Evolutionary conservation across 2,888 invertebrate species (phyloP).

Genomic region (Stenchaetothrips biformis): DNA sequence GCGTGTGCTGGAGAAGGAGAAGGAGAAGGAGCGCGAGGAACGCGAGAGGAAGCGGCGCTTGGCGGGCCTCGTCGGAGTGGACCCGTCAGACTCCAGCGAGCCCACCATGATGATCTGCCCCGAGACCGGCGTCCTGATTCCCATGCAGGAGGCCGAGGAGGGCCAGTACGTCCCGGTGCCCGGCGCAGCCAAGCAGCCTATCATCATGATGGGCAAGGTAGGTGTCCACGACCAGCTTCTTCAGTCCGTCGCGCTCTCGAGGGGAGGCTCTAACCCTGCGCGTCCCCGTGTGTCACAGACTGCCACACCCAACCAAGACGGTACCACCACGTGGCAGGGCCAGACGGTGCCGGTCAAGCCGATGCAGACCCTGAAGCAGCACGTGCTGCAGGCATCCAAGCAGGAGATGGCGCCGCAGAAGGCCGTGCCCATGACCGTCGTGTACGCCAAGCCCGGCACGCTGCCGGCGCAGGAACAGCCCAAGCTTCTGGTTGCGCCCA

Average conservation of each 20-base stretch:
- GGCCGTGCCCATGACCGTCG: neutral
- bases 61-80: conserved; percentile 21
- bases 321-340: conserved; percentile 3
- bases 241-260: conserved; percentile 28
- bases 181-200: neutral
- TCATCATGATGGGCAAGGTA: conserved; percentile 4
- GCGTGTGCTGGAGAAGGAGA: conserved; percentile 15
- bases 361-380: conserved; percentile 32
- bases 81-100: conserved; percentile 45
- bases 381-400: conserved; percentile 37
- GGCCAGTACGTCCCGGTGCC: conserved; percentile 59
- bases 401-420: conserved; percentile 32
- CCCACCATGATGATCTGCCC: conserved; percentile 67
- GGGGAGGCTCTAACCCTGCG: conserved; percentile 26
- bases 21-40: neutral
- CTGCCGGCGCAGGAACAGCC: neutral
- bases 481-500: conserved; percentile 1
- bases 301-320: neutral
- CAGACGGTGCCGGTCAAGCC: neutral
- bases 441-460: neutral
- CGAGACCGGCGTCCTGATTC: conserved; percentile 65
- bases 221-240: neutral
- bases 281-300: neutral
- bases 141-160: conserved; percentile 66
- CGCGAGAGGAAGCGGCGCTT: neutral